Evolutionary conservation across 1,140 invertebrate genomes (phyloP), one percentile per base, ranked within the genome.

Genomic region (Drosophila arizonae): DNA sequence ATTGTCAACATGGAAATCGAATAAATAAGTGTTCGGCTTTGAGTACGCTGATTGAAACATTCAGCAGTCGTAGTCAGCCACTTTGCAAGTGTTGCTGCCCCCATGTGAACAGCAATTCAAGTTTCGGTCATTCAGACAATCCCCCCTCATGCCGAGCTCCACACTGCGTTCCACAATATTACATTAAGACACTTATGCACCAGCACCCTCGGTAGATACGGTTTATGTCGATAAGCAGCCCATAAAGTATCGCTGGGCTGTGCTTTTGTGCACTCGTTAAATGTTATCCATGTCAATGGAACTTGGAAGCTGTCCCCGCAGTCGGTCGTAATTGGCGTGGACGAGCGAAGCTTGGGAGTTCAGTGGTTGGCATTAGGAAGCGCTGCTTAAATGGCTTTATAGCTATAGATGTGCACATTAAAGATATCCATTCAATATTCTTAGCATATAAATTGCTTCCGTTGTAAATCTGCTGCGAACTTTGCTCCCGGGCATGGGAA

Each of bases 241-340:
- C 67, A 71, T 75, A 87, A 86, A 86, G 84, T 86, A 79, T 87
- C 79, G 79, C 81, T 81, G 75, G 65, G 56, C 71, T 63, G 67
- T 71, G 67, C 68, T 86, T 86, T 85, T 82, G 76, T 81, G 64
- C 56, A 50, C 68, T 86, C 76, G 77, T 85, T 80, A 70, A 85
- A 72, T 45, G 74, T 64, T 76, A 85, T 75, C 73, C 77, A 79
- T 56, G 46, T 69, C 56, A 61, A 45, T 72, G 64, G 60, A 54
- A 39, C 64, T 60, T 30, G 41, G 30, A 36, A 55, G 55, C 13
- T 36, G 41, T 48, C 60, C 62, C 55, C 48, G 43, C 54, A 71
- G 81, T 64, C 73, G 48, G 65, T 79, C 74, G 81, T 76, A 72
- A 78, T 86, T 86, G 76, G 72, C 50, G 67, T 77, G 81, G 72